Evolutionary conservation across 2,113 vertebrate genomes (phyloP).

Genomic region (Cheilinus undulatus): DNA sequence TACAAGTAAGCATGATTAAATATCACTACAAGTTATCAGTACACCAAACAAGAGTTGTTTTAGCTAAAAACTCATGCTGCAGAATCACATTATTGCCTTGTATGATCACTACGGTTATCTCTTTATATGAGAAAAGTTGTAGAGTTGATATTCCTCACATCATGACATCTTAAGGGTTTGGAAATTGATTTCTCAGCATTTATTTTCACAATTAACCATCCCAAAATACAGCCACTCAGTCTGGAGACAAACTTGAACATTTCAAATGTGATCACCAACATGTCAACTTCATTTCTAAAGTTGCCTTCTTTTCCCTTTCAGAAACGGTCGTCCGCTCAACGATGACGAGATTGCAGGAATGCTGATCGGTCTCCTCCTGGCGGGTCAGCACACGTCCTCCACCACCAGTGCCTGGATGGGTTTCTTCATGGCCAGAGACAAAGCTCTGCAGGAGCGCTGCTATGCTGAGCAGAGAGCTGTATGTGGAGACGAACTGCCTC

Average conservation of each 20-base stretch:
- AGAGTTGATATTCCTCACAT: too few relatives aligned
- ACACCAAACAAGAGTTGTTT: too few relatives aligned
- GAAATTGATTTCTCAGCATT: too few relatives aligned
- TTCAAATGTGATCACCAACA: too few relatives aligned
- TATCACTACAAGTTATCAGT: background rate
- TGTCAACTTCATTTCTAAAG: background rate
- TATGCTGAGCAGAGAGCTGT: conserved; percentile 90
- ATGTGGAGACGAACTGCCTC: conserved; percentile 89
- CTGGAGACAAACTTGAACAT: too few relatives aligned
- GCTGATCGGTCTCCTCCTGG: conserved; percentile 94
- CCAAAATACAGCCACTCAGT: too few relatives aligned
- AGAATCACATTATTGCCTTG: too few relatives aligned
- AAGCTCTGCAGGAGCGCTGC: conserved; percentile 88
- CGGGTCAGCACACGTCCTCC: conserved; percentile 97
- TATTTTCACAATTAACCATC: too few relatives aligned
- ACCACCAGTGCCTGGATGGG: conserved; percentile 97
- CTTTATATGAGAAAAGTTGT: too few relatives aligned
- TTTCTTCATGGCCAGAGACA: conserved; percentile 93
- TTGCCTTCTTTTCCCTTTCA: conserved; percentile 47
- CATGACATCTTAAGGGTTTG: too few relatives aligned
- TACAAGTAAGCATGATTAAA: conserved; percentile 89
- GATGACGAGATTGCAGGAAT: conserved; percentile 92
- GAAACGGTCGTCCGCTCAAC: conserved; percentile 87
- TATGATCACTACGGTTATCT: too few relatives aligned
- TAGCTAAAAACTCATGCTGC: too few relatives aligned